Evolutionary conservation across 2,888 invertebrate species (phyloP), one percentile per base, ranked within the genome.

Genomic region (Scaptomyza caliginosa): DNA sequence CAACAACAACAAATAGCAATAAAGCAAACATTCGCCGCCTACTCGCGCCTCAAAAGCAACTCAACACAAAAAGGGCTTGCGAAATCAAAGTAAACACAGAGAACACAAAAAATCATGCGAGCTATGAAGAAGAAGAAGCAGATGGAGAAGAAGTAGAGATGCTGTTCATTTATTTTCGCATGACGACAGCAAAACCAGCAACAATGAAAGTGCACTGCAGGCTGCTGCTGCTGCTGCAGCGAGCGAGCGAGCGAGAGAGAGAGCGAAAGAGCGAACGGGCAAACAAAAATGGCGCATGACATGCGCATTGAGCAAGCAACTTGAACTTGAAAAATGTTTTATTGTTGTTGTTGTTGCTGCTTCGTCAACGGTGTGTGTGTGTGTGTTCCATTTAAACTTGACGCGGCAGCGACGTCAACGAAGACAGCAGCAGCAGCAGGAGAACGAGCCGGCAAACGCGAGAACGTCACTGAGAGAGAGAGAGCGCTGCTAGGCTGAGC

Each of bases 301-400:
- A 87, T 91, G 91, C 91, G 91, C 91, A 89, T 63, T 78, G 74
- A 34, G 74, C 75, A 69, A 54, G 10, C 74, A 87, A 90, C 90
- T 91, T 91, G 91, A 91, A 91, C 91, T 91, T 91, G 91, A 91
- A 91, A 85, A 60, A 62, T 62, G 19, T 67, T 73, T 62, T n/a
- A n/a, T 83, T 73, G 70, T 74, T 70, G 66, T 74, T 59, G 54
- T 55, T 43, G 43, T 4, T 45, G n/a, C 8, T 45, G 64, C 60
- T 50, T 50, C 32, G 52, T 55, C 55, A 49, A 42, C 39, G 54
- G 36, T 38, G 26, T n/a, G n/a, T n/a, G n/a, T n/a, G n/a, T n/a
- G n/a, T n/a, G n/a, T 55, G 73, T 71, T 63, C 70, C 70, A 73
- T 65, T 67, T 70, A 70, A 70, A 73, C 59, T 54, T 58, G 52